Evolutionary conservation across 2,888 invertebrate species (phyloP).

Genomic region (Ichneumon xanthorius): DNA sequence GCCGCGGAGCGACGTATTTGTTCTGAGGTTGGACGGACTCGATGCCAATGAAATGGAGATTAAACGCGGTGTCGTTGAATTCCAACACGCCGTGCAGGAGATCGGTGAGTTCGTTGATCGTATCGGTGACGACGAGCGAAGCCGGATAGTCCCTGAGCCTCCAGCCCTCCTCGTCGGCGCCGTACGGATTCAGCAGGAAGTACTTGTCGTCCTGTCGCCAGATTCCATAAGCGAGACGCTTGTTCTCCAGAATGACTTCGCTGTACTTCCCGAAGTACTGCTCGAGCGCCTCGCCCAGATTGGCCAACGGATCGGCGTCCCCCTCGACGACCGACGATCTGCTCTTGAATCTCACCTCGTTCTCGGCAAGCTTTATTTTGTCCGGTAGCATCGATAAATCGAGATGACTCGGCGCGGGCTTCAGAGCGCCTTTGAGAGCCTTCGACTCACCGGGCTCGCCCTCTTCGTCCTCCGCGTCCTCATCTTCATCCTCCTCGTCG

Average conservation of each 20-base stretch:
- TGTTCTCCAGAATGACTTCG: slow-evolving; percentile 79
- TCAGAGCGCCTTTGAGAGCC: slow-evolving; percentile 57
- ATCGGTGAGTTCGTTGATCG: slow-evolving; percentile 76
- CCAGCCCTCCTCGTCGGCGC: slow-evolving; percentile 79
- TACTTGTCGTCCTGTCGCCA: slow-evolving; percentile 77
- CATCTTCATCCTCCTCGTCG: slow-evolving; percentile 61
- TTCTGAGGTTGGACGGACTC: slow-evolving; percentile 74
- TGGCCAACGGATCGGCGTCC: slow-evolving; percentile 78
- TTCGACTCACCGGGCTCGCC: slow-evolving; percentile 29
- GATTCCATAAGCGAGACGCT: slow-evolving; percentile 76
- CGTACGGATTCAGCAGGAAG: slow-evolving; percentile 81
- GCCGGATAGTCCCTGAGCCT: slow-evolving; percentile 74
- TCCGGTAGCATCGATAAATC: slow-evolving; percentile 78
- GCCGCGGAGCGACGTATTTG: slow-evolving; percentile 66
- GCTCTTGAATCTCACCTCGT: slow-evolving; percentile 71
- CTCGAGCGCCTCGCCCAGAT: slow-evolving; percentile 81
- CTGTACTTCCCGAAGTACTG: slow-evolving; percentile 76
- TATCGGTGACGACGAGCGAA: slow-evolving; percentile 75
- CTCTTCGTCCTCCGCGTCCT: slow-evolving; percentile 56
- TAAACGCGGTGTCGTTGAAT: slow-evolving; percentile 77
- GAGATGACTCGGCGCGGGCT: slow-evolving; percentile 73
- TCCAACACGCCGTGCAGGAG: slow-evolving; percentile 78
- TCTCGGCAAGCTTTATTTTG: slow-evolving; percentile 74
- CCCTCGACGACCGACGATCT: slow-evolving; percentile 75
- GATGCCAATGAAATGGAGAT: slow-evolving; percentile 76